Evolutionary conservation across 2,888 invertebrate genomes (phyloP), one percentile per base, ranked within the genome.

Genomic region (Ichneumoninae sp.): DNA sequence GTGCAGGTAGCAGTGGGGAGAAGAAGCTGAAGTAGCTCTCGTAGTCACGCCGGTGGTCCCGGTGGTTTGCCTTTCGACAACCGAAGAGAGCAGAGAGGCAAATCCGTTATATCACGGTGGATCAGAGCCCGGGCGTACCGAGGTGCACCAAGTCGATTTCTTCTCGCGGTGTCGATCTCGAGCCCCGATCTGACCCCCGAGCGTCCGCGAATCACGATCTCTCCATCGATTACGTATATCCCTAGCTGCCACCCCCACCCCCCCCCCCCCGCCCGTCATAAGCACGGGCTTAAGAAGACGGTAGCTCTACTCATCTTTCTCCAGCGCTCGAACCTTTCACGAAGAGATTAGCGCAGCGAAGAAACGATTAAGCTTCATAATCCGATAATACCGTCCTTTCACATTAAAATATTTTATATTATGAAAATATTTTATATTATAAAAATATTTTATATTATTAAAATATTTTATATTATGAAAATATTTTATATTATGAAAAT

Each of bases 11-110:
- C 50, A 74, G 68, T 19, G n/a, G 65, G 40, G 36, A 44, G 44
- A 47, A 22, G 44, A 62, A 69, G 44, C 33, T 65, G 52, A 78
- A 74, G 74, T 52, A 50, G 72, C 60, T 60, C 50, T 69, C 52
- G 78, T 30, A 44, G 75, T 81, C 65, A 68, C 82, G 81, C 71
- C 52, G 82, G 78, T 83, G 80, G 79, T 83, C 83, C 60, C 66
- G 50, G 66, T 83, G 76, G 80, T 83, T 83, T 80, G 76, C 83
- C 76, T 83, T 72, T 83, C 83, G 83, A 72, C 80, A 80, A 80
- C 47, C 70, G 71, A 36, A 52, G 52, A 75, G 62, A 80, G 26
- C 26, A 0, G 62, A 65, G 50, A 66, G 60, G 66, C 77, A 68
- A 60, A 80, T 68, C 68, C 80, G 70, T 68, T 72, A 75, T 40